These are phyloP conservation scores for Temnothorax ravouxi DNA, from an alignment of 2,888 invertebrate genomes.

Conservation along the genomic window DNA sequence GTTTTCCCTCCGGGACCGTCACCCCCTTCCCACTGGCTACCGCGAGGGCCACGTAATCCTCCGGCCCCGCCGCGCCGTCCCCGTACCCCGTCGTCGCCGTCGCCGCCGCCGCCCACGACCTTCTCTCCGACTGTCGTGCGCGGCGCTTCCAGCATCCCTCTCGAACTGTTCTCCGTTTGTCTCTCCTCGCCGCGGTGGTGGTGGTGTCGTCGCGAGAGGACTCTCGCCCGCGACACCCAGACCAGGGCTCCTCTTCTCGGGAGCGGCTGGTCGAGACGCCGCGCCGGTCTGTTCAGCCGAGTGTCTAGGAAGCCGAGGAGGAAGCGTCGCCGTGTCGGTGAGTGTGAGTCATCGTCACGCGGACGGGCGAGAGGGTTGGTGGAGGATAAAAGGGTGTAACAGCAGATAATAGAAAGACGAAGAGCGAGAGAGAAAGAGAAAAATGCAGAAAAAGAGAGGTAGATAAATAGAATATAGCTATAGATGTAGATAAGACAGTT, in stretches of 20 bases:
- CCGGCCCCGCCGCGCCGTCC: conserved; percentile 24
- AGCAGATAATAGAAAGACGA: conserved; percentile 4
- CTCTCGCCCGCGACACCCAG: conserved; percentile 12
- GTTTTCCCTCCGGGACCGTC: conserved; percentile 9
- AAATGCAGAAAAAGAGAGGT: conserved; percentile 1
- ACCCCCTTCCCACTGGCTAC: conserved; percentile 2
- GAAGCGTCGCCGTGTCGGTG: conserved; percentile 44
- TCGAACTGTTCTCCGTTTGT: conserved; percentile 45
- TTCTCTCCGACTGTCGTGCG: conserved; percentile 45
- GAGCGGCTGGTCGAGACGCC: conserved; percentile 1
- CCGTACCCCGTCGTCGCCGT: conserved; percentile 18
- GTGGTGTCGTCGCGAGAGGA: conserved; percentile 38
- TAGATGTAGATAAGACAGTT: conserved; percentile 9
- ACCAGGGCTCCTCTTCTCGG: neutral
- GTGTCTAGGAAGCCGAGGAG: conserved; percentile 22
- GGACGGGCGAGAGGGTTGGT: conserved; percentile 7
- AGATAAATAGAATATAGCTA: neutral
- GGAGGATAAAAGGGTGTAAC: neutral
- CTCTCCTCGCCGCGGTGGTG: conserved; percentile 57
- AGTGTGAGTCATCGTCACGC: conserved; percentile 60
- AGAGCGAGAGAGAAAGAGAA: conserved; percentile 8
- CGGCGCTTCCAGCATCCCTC: conserved; percentile 60
- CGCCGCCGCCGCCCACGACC: conserved; percentile 35
- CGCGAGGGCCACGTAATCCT: conserved; percentile 27
- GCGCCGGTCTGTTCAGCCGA: neutral